Percentiles rank a stretch among this genome's conserved stretches.
Evolutionary conservation across 2,888 invertebrate genomes (phyloP).

Genomic region (Agonopterix arenella): DNA sequence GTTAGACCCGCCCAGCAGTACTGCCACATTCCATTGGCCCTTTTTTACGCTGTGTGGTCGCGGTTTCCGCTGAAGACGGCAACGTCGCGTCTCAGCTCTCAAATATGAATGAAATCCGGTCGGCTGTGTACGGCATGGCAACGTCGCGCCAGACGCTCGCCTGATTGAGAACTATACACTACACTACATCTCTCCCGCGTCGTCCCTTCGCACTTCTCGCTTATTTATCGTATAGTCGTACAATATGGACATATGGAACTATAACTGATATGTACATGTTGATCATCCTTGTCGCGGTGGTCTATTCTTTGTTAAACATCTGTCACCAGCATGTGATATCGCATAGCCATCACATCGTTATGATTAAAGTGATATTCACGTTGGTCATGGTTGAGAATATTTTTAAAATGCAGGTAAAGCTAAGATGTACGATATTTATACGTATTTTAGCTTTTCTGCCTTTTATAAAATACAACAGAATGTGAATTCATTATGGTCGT

Average conservation of each 20-base stretch:
- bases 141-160: constrained; percentile 69
- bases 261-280: too few species aligned
- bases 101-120: constrained; percentile 77
- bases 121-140: constrained; percentile 64
- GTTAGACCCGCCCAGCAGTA: constrained; percentile 70
- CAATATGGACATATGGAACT: constrained; percentile 4
- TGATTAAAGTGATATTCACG: constrained; percentile 16
- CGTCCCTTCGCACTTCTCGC: constrained; percentile 39
- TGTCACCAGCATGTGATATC: constrained; percentile 23
- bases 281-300: constrained; percentile 26
- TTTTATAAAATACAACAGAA: too few species aligned
- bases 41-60: constrained; percentile 76
- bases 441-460: too few species aligned
- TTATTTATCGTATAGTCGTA: constrained; percentile 15
- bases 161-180: constrained; percentile 61
- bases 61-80: constrained; percentile 75
- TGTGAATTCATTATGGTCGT: too few species aligned
- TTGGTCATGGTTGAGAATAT: constrained; percentile 15
- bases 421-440: too few species aligned
- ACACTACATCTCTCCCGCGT: constrained; percentile 57
- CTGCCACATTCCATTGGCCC: constrained; percentile 72
- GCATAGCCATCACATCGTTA: constrained; percentile 11
- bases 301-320: constrained; percentile 26
- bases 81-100: constrained; percentile 72
- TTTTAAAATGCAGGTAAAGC: constrained; percentile 3